These are phyloP conservation scores for Uloborus plumipes DNA, from an alignment of 2,888 invertebrate genomes.

Conservation along the genomic window DNA sequence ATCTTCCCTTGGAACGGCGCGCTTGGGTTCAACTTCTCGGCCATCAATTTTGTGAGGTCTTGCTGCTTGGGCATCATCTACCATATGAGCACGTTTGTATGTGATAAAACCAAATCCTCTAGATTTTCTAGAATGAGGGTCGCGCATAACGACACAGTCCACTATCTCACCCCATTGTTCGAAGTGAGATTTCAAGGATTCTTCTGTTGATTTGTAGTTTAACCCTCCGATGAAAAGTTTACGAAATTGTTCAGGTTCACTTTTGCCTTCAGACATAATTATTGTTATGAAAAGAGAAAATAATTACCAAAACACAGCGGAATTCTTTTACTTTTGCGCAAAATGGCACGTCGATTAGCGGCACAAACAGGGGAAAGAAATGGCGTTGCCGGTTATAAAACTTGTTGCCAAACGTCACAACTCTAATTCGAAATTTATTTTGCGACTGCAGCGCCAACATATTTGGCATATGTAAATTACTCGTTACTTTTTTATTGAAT, in stretches of 20 bases:
- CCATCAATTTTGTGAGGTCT: constrained; percentile 94
- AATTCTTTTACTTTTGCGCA: background rate
- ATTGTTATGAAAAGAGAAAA: background rate
- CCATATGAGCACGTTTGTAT: constrained; percentile 89
- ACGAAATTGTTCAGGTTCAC: constrained; percentile 72
- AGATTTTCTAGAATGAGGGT: constrained; percentile 92
- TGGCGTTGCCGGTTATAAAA: constrained; percentile 29
- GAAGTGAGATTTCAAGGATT: constrained; percentile 86
- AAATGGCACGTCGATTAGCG: constrained; percentile 32
- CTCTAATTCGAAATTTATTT: background rate
- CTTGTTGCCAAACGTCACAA: constrained; percentile 15
- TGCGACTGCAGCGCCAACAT: constrained; percentile 7
- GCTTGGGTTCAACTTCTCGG: constrained; percentile 94
- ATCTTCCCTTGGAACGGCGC: constrained; percentile 72
- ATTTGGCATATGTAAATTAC: background rate
- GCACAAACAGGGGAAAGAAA: background rate
- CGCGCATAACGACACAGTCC: constrained; percentile 97
- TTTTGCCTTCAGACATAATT: constrained; percentile 49
- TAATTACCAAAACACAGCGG: background rate
- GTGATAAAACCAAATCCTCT: constrained; percentile 99
- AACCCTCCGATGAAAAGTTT: constrained; percentile 96
- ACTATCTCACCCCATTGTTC: constrained; percentile 97
- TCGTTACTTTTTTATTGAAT: too few relatives aligned
- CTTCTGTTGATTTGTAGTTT: constrained; percentile 93
- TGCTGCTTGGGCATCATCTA: constrained; percentile 86